Base-by-base conservation (phyloP, 1,140 invertebrate genomes). In the Homalodisca vitripennis region DNA sequence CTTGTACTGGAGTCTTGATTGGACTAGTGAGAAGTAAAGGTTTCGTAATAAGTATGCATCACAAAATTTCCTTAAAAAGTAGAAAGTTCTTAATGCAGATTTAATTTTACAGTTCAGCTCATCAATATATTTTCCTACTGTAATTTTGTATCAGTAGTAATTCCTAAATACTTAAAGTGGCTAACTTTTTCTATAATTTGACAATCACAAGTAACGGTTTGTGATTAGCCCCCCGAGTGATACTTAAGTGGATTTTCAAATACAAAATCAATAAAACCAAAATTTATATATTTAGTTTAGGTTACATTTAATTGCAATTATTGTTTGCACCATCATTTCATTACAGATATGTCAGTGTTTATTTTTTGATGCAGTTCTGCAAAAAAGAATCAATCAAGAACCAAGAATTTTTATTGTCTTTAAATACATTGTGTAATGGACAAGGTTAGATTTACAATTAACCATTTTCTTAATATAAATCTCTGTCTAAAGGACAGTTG, bases 201-300 rank as follows among this genome's bases (percentile, higher is more conserved):
- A 27, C 24, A 60, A 3, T 60, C 3, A 12, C 55, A 60, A 60
- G 6, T 10, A 26, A 2, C 10, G 2, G 3, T 27, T 22, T 26
- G 26, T 2, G 10, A 60, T 14, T 10, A 10, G 12, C 2, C 2
- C 17, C 12, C 12, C 10, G 24, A 27, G 55, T 60, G 29, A 60
- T 27, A 10, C 14, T 27, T 27, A 24, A 14, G 12, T n/a, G 12
- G 2, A 10, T 3, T 26, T 48, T 48, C 17, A 48, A 48, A n/a
- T n/a, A n/a, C n/a, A n/a, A n/a, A n/a, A n/a, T n/a, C n/a, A n/a
- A n/a, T n/a, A n/a, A n/a, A n/a, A n/a, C n/a, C n/a, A n/a, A n/a
- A n/a, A n/a, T n/a, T n/a, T 34, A 51, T 51, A 29, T n/a, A 67
- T 67, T 67, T 67, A 6, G 65, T 51, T 51, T 67, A 48, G 20